Percentiles rank a stretch among this genome's conserved stretches.
phyloP scores from a whole-genome alignment of 2,797 vertebrate genomes.

The Botia kubotai region DNA sequence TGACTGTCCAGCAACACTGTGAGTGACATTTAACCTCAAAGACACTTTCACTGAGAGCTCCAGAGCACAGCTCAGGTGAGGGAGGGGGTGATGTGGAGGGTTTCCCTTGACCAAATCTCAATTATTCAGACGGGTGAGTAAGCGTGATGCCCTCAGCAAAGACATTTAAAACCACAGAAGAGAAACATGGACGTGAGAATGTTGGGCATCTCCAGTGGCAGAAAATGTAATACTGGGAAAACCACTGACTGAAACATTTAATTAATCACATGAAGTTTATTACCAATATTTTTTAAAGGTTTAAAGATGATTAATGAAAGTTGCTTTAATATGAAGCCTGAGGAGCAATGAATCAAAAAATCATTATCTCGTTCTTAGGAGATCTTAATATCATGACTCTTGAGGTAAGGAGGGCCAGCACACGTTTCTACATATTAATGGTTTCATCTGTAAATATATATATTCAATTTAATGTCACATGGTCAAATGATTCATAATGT shows the following conservation, averaged over 20 bases:
- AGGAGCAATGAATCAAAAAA: no score
- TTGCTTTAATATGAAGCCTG: no score
- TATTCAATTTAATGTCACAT: no score
- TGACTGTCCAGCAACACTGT: not conserved
- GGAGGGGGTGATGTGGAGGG: slow-evolving; percentile 58
- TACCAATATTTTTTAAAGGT: no score
- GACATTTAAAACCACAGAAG: slow-evolving; percentile 53
- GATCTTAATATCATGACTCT: not conserved
- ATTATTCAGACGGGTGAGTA: slow-evolving; percentile 68
- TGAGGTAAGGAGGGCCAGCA: no score
- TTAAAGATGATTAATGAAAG: no score
- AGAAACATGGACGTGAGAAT: slow-evolving; percentile 29
- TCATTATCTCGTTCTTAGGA: no score
- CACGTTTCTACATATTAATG: no score
- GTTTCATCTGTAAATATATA: no score
- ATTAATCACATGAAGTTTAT: no score
- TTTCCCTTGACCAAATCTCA: slow-evolving; percentile 71
- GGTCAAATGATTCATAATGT: no score
- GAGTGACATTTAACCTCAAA: slow-evolving; percentile 51
- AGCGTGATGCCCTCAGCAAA: slow-evolving; percentile 41
- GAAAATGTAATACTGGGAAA: not conserved
- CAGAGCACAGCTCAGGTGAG: slow-evolving; percentile 38
- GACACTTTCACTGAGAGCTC: slow-evolving; percentile 55
- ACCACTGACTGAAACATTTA: not conserved
- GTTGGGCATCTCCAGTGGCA: not conserved